phyloP scores from a whole-genome alignment of 2,888 invertebrate species.

The Copidosoma aretas region DNA sequence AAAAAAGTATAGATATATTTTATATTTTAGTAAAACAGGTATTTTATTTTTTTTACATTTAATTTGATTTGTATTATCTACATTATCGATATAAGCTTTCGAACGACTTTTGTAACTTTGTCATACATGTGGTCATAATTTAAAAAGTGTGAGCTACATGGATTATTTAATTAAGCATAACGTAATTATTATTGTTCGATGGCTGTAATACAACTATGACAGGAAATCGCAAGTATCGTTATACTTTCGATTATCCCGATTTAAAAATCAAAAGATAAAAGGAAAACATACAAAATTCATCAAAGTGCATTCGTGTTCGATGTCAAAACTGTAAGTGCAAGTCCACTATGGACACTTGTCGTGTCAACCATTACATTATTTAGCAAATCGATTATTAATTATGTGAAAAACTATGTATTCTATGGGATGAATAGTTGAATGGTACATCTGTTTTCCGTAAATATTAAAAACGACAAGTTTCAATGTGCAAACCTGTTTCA shows the following conservation, averaged over 20 bases:
- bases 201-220: slow-evolving; percentile 23
- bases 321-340: slow-evolving; percentile 31
- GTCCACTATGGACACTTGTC: slow-evolving; percentile 29
- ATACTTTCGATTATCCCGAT: slow-evolving; percentile 1
- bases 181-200: slow-evolving; percentile 14
- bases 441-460: slow-evolving; percentile 24
- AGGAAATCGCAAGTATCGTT: slow-evolving; percentile 2
- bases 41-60: slow-evolving; percentile 30
- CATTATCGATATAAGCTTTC: not conserved
- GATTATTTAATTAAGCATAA: slow-evolving; percentile 1
- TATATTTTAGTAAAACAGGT: slow-evolving; percentile 6
- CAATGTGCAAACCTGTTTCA: slow-evolving; percentile 37
- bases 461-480: slow-evolving; percentile 19
- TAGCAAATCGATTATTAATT: slow-evolving; percentile 19
- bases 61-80: slow-evolving; percentile 12
- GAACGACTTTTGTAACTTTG: slow-evolving; percentile 1
- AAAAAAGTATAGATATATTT: slow-evolving; percentile 9
- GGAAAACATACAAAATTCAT: slow-evolving; percentile 7
- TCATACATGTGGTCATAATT: not conserved
- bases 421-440: too few relatives aligned
- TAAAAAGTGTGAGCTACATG: not conserved
- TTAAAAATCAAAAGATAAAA: not conserved
- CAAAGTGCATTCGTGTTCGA: slow-evolving; percentile 25
- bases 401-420: slow-evolving; percentile 17
- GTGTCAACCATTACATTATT: slow-evolving; percentile 29